phyloP scores from a whole-genome alignment of 1,140 invertebrate genomes.

The Drosophila kepulauana region DNA sequence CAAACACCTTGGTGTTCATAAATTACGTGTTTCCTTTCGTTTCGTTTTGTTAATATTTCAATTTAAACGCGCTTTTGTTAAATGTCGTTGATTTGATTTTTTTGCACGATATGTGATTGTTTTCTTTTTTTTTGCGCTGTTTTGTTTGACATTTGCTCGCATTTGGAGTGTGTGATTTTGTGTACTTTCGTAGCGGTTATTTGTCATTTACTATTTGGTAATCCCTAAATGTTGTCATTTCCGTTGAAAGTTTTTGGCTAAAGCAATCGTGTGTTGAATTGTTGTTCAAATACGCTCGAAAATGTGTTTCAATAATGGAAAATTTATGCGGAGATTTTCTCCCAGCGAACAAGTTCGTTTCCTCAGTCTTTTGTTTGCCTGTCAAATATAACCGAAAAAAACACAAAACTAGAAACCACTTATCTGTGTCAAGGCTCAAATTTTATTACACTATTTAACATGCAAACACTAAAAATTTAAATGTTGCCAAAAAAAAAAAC shows the following conservation, averaged over 20 bases:
- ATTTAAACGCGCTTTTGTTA: slow-evolving; percentile 31
- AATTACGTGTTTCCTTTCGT: slow-evolving; percentile 27
- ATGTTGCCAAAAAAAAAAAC: not conserved
- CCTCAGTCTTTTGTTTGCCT: slow-evolving; percentile 52
- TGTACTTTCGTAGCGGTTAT: slow-evolving; percentile 51
- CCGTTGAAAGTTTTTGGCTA: slow-evolving; percentile 65
- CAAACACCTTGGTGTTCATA: slow-evolving; percentile 41
- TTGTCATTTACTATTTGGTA: slow-evolving; percentile 62
- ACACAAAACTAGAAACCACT: not conserved
- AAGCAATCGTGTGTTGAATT: slow-evolving; percentile 47
- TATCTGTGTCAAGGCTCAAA: slow-evolving; percentile 17
- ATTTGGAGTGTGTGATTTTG: slow-evolving; percentile 28
- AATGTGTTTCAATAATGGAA: slow-evolving; percentile 12
- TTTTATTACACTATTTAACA: slow-evolving; percentile 13
- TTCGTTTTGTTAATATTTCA: slow-evolving; percentile 29
- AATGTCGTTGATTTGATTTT: slow-evolving; percentile 24
- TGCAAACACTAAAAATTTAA: not conserved
- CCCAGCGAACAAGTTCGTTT: slow-evolving; percentile 44
- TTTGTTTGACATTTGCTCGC: slow-evolving; percentile 43
- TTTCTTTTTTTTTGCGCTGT: slow-evolving; percentile 21
- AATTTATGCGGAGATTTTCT: slow-evolving; percentile 10
- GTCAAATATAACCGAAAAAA: not conserved
- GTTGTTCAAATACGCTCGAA: slow-evolving; percentile 2
- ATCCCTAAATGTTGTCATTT: slow-evolving; percentile 68
- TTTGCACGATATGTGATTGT: slow-evolving; percentile 50